A percentile compares a stretch with the other conserved stretches of the same genome.
Conservation (phyloP, 2,113 vertebrate species). For the Epinephelus lanceolatus region DNA sequence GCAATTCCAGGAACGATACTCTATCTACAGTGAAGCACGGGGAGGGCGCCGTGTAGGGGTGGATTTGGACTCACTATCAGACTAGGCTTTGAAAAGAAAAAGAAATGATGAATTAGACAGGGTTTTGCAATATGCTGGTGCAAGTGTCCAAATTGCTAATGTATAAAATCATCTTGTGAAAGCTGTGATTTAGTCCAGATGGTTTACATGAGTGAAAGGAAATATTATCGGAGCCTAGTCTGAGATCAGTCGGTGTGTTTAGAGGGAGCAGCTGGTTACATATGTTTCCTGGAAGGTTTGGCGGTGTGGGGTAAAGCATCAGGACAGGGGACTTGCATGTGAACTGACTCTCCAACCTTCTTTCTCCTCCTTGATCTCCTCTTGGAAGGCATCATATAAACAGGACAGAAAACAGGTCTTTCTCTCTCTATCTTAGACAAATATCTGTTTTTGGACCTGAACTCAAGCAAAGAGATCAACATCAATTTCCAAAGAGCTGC, state of each 20-base stretch:
- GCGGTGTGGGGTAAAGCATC: slow-evolving; percentile 71
- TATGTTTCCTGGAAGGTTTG: slow-evolving; percentile 56
- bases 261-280: slow-evolving; percentile 71
- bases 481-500: slow-evolving; percentile 76
- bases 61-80: slow-evolving; percentile 78
- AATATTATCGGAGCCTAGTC: slow-evolving; percentile 72
- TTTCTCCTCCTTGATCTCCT: slow-evolving; percentile 52
- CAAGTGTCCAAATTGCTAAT: slow-evolving; percentile 14
- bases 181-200: slow-evolving; percentile 44
- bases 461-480: slow-evolving; percentile 54
- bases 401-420: slow-evolving; percentile 49
- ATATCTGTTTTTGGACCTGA: slow-evolving; percentile 31
- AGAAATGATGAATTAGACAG: neutral
- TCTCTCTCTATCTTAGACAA: slow-evolving; percentile 31
- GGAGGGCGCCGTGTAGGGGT: slow-evolving; percentile 33
- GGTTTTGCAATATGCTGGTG: slow-evolving; percentile 16
- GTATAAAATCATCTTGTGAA: slow-evolving; percentile 4
- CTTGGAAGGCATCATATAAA: slow-evolving; percentile 24
- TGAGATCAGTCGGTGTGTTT: slow-evolving; percentile 77
- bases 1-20: slow-evolving; percentile 76
- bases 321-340: slow-evolving; percentile 73
- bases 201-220: neutral
- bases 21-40: slow-evolving; percentile 63
- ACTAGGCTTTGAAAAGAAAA: slow-evolving; percentile 75
- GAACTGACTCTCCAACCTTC: slow-evolving; percentile 40